Conservation (phyloP, 2,888 invertebrate species). For the Cremastinae sp. region DNA sequence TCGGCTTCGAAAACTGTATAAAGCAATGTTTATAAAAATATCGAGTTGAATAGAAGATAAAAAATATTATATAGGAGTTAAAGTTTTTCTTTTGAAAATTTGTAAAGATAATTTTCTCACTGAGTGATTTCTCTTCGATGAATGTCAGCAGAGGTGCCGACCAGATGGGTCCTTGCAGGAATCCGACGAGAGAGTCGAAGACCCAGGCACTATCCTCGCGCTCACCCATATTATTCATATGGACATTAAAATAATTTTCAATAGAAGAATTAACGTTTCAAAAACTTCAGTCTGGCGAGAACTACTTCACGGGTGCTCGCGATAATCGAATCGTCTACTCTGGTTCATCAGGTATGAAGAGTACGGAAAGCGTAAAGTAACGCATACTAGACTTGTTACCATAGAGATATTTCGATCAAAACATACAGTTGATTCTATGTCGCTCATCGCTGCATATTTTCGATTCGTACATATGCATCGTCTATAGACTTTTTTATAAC, state of each 20-base stretch:
- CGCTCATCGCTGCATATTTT: constrained; percentile 9
- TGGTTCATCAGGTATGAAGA: neutral
- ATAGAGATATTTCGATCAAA: constrained; percentile 64
- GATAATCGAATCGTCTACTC: neutral
- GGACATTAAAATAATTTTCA: constrained; percentile 7
- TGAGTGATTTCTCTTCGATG: constrained; percentile 94
- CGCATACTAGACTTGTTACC: constrained; percentile 61
- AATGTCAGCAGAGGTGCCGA: constrained; percentile 94
- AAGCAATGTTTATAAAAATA: constrained; percentile 27
- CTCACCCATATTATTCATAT: constrained; percentile 67
- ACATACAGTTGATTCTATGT: constrained; percentile 49
- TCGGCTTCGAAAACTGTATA: constrained; percentile 92
- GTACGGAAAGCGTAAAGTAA: constrained; percentile 29
- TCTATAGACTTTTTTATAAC: no score
- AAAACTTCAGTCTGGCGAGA: neutral
- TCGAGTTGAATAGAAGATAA: constrained; percentile 21
- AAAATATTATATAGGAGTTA: no score
- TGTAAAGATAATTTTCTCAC: no score
- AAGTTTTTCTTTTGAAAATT: no score
- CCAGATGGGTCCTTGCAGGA: constrained; percentile 95
- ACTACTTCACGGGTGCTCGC: neutral
- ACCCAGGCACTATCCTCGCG: constrained; percentile 91
- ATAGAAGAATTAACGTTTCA: neutral
- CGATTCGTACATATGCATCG: neutral
- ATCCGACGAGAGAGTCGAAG: constrained; percentile 94